Conservation (phyloP, 1,140 invertebrate species). For the Procambarus clarkii region DNA sequence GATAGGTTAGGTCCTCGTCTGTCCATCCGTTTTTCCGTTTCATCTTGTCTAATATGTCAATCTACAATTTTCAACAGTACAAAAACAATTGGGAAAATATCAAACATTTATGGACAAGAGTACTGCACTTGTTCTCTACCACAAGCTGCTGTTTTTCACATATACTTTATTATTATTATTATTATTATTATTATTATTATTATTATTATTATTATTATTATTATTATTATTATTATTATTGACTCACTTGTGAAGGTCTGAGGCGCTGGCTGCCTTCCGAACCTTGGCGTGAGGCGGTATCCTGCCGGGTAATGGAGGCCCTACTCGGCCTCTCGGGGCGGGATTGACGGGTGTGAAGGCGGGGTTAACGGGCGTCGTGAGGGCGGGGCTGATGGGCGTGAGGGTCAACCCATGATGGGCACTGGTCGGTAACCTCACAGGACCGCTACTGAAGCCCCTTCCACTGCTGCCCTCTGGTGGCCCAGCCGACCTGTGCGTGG, state of each 20-base stretch:
- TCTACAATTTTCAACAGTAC: too few relatives aligned
- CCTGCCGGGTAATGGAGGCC: background rate
- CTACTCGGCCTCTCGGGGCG: background rate
- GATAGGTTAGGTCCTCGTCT: too few relatives aligned
- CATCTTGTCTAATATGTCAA: too few relatives aligned
- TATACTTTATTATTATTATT: too few relatives aligned
- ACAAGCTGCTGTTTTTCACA: too few relatives aligned
- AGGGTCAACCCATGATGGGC: background rate
- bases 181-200: too few relatives aligned
- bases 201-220: too few relatives aligned
- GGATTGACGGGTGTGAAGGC: background rate
- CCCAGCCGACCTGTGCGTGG: slow-evolving; percentile 13
- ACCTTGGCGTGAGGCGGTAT: slow-evolving; percentile 27
- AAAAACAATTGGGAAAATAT: too few relatives aligned
- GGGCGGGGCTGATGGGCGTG: background rate
- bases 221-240: too few relatives aligned
- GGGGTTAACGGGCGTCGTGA: background rate
- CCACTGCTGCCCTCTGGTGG: background rate
- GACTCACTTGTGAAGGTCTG: slow-evolving; percentile 60
- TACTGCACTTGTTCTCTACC: too few relatives aligned
- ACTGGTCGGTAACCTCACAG: background rate
- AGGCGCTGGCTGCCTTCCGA: slow-evolving; percentile 60
- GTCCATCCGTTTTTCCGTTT: too few relatives aligned
- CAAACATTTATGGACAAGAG: too few relatives aligned
- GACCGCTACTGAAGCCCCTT: slow-evolving; percentile 6